Conservation (phyloP, 2,888 invertebrate genomes). For the Callinectes sapidus region DNA sequence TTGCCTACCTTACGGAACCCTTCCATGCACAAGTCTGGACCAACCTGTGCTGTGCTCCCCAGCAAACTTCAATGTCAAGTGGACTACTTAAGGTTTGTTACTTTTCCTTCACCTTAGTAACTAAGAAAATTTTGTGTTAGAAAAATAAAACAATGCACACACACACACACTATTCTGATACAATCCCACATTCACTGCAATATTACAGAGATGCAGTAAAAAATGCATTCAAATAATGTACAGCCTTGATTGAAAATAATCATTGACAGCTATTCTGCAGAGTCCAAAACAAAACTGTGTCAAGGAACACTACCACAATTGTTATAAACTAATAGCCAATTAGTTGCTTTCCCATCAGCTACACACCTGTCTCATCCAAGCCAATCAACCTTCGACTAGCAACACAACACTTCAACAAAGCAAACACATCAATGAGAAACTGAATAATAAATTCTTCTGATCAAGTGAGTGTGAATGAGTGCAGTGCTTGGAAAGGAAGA, state of each 20-base stretch:
- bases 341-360: not conserved
- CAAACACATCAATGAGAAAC: not conserved
- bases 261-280: not conserved
- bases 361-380: not conserved
- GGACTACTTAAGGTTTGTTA: constrained; percentile 23
- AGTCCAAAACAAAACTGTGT: not conserved
- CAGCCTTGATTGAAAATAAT: not conserved
- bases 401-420: not conserved
- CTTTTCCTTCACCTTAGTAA: constrained; percentile 5
- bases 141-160: constrained; percentile 14
- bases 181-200: not conserved
- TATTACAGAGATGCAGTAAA: not conserved
- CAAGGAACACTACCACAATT: not conserved
- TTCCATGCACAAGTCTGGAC: constrained; percentile 29
- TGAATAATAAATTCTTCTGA: not conserved
- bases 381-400: not conserved
- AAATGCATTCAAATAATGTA: constrained; percentile 1
- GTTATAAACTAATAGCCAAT: not conserved
- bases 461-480: not conserved
- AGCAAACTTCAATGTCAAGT: constrained; percentile 3
- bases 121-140: not conserved
- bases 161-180: constrained; percentile 6
- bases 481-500: not conserved
- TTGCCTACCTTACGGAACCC: constrained; percentile 7
- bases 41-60: constrained; percentile 14